Evolutionary conservation across 2,888 invertebrate species (phyloP), one percentile per base, ranked within the genome.

Genomic region (Platerodrilus igneus): DNA sequence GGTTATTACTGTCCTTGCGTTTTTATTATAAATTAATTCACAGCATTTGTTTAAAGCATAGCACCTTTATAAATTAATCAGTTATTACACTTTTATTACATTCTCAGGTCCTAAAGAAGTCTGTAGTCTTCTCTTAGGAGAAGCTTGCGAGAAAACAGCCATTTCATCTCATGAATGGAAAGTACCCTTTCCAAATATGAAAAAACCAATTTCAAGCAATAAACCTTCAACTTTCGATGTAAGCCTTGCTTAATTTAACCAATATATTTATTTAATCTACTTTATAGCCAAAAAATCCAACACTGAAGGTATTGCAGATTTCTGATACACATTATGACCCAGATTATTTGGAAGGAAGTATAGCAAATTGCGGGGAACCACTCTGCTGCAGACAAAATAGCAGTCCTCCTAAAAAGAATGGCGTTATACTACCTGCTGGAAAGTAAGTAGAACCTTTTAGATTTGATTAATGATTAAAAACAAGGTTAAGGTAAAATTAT

Each of bases 291-390:
- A 32, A 23, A 19, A 47, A 30, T 17, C 39, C 36, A 3, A 22
- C 81, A 17, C 86, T 91, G 64, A 91, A 93, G 72, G 89, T 96
- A n/a, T 74, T 97, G 6, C 96, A 97, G 59, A 77, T 97, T 51
- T 91, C 94, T 1, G 97, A 97, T 64, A 91, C 95, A 0, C 97
- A 97, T 68, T 86, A 86, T 58, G 96, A 97, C 70, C 89, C 90
- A 0, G 85, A 88, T 56, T 97, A 97, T 62, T 78, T 79, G 26
- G 86, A 84, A 72, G 90, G 86, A 51, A 77, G 88, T 3, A 89
- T 91, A 62, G 90, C 93, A 1, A 87, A 91, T 49, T 97, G 96
- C 64, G 85, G 86, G 52, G 91, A 96, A 64, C 96, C 96, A 0
- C 73, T 96, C 3, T 97, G 96, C 64, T 97, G 97, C 64, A 77